Percentiles rank a stretch among this genome's conserved stretches.
phyloP scores from a whole-genome alignment of 2,888 invertebrate species.

The Caenorhabditis sp. region DNA sequence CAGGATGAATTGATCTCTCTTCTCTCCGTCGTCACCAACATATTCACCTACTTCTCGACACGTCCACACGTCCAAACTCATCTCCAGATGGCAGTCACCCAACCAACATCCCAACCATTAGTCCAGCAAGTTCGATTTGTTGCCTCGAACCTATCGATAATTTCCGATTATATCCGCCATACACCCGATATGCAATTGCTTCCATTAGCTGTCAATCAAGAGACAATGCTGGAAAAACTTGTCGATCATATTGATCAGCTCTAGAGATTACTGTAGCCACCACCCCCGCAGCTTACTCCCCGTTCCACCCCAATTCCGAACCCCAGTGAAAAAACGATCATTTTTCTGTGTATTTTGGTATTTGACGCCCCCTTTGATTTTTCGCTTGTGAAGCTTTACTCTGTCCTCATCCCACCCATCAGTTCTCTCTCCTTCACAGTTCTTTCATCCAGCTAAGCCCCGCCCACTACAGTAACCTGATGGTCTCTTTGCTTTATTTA shows the following conservation, averaged over 20 bases:
- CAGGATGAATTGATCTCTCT: slow-evolving; percentile 73
- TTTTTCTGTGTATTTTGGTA: slow-evolving; percentile 33
- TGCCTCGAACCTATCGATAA: slow-evolving; percentile 50
- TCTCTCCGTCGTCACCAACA: slow-evolving; percentile 67
- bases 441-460: slow-evolving; percentile 11
- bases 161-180: slow-evolving; percentile 68
- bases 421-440: slow-evolving; percentile 10
- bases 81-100: slow-evolving; percentile 54
- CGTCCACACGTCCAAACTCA: slow-evolving; percentile 65
- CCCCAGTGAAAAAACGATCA: slow-evolving; percentile 37
- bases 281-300: background rate
- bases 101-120: slow-evolving; percentile 28
- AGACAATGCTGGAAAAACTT: slow-evolving; percentile 60
- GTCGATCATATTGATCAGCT: slow-evolving; percentile 54
- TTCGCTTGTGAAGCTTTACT: slow-evolving; percentile 44
- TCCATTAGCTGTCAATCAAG: slow-evolving; percentile 68
- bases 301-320: slow-evolving; percentile 1
- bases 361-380: slow-evolving; percentile 18
- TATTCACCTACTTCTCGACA: slow-evolving; percentile 67
- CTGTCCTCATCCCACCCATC: slow-evolving; percentile 18
- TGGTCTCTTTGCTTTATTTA: slow-evolving; percentile 63
- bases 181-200: slow-evolving; percentile 73
- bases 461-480: slow-evolving; percentile 42
- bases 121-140: slow-evolving; percentile 67
- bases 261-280: background rate